Evolutionary conservation across 2,797 vertebrate species (phyloP).

Genomic region (Hippoglossus hippoglossus): DNA sequence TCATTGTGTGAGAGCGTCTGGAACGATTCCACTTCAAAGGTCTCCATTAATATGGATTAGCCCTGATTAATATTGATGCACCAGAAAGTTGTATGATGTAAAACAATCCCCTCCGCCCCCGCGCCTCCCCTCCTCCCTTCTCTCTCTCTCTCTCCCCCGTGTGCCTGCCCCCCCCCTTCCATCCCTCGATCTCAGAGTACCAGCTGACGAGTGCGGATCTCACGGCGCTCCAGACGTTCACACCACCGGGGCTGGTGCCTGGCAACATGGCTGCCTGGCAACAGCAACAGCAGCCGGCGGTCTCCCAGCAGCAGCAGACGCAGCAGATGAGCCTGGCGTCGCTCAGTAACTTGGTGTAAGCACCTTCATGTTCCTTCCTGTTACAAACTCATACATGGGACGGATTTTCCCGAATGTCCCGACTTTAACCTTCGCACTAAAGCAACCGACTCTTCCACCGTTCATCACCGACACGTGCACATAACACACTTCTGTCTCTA

Average conservation of each 20-base stretch:
- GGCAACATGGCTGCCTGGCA: constrained; percentile 96
- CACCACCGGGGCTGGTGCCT: constrained; percentile 91
- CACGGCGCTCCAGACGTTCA: constrained; percentile 94
- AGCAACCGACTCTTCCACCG: neutral
- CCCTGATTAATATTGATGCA: constrained; percentile 77
- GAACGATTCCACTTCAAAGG: constrained; percentile 79
- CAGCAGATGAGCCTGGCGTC: constrained; percentile 90
- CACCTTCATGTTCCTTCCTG: constrained; percentile 8
- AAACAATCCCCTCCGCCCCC: constrained; percentile 58
- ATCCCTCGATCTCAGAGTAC: constrained; percentile 88
- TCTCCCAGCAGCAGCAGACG: constrained; percentile 85
- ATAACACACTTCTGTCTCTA: constrained; percentile 22
- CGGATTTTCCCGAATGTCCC: neutral
- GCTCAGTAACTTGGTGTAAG: constrained; percentile 95
- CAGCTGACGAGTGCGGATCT: constrained; percentile 96
- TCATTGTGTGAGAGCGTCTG: constrained; percentile 73
- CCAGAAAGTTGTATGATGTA: constrained; percentile 75
- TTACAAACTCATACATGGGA: neutral
- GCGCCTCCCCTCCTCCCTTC: constrained; percentile 27
- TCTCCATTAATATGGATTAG: constrained; percentile 81
- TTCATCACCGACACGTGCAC: neutral
- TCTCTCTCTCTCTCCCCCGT: constrained; percentile 1
- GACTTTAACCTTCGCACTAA: constrained; percentile 15
- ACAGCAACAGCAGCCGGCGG: constrained; percentile 87
- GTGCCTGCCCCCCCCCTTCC: constrained; percentile 18